Conservation (phyloP, 2,113 vertebrate genomes). For the Andinoacara biseriatus region DNA sequence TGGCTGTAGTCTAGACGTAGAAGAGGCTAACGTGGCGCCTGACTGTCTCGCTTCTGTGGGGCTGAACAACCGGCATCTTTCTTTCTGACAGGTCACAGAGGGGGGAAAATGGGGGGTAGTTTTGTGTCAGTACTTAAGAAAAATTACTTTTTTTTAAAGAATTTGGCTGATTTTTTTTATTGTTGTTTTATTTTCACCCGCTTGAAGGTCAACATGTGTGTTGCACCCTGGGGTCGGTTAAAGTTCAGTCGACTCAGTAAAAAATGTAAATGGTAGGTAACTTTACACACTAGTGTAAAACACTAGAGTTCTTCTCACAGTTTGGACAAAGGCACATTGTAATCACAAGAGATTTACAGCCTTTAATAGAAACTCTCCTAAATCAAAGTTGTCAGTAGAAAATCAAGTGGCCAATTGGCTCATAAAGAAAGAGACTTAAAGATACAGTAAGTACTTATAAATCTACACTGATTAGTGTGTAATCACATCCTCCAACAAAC, state of each 20-base stretch:
- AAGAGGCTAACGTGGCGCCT: slow-evolving; percentile 59
- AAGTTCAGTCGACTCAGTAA: slow-evolving; percentile 27
- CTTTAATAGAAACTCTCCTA: slow-evolving; percentile 19
- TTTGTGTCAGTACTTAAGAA: slow-evolving; percentile 34
- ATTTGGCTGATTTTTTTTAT: not conserved
- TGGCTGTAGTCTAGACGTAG: slow-evolving; percentile 43
- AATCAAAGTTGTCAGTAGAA: slow-evolving; percentile 4
- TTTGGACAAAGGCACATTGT: not conserved
- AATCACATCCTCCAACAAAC: no score
- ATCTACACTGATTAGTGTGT: no score
- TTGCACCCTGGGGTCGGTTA: not conserved
- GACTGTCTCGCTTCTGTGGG: slow-evolving; percentile 44
- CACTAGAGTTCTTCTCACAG: not conserved
- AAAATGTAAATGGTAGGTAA: slow-evolving; percentile 16
- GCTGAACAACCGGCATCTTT: slow-evolving; percentile 54
- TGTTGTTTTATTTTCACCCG: not conserved
- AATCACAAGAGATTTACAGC: slow-evolving; percentile 19
- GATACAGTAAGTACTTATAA: no score
- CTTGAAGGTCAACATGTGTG: not conserved
- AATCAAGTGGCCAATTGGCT: not conserved
- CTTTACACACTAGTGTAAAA: not conserved
- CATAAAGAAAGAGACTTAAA: not conserved
- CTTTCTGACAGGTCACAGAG: slow-evolving; percentile 32
- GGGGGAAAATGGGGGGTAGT: slow-evolving; percentile 7
- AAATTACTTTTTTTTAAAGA: not conserved